phyloP scores from a whole-genome alignment of 2,888 invertebrate species.

The Hydraecia micacea region DNA sequence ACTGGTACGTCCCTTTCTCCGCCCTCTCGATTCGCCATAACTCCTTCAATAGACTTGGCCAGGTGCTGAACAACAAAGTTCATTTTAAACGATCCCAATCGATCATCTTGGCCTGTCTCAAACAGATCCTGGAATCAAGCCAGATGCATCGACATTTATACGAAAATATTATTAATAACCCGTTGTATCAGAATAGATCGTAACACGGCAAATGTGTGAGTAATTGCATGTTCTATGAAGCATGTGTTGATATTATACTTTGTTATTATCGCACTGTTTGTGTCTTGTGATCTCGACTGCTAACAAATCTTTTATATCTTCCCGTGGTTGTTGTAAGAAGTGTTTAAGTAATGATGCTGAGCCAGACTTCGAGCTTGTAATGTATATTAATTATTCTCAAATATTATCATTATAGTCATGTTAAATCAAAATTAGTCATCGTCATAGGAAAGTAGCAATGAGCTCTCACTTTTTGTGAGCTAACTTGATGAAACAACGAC shows the following conservation, averaged over 20 bases:
- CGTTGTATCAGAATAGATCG: constrained; percentile 57
- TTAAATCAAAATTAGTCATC: too few relatives aligned
- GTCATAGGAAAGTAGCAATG: background rate
- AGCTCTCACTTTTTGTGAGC: background rate
- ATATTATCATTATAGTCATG: too few relatives aligned
- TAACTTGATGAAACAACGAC: too few relatives aligned
- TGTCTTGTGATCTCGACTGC: constrained; percentile 41
- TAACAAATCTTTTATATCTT: constrained; percentile 14
- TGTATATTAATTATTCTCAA: too few relatives aligned
- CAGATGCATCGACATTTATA: constrained; percentile 65
- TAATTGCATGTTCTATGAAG: constrained; percentile 46
- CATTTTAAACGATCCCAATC: constrained; percentile 52
- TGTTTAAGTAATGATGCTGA: background rate
- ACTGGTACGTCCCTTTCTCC: background rate
- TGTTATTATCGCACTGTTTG: constrained; percentile 38
- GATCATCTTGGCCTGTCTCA: constrained; percentile 46
- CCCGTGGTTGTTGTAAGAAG: constrained; percentile 1
- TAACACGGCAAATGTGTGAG: constrained; percentile 42
- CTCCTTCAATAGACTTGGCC: constrained; percentile 21
- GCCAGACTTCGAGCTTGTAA: too few relatives aligned
- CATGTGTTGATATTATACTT: constrained; percentile 38
- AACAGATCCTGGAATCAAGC: constrained; percentile 52
- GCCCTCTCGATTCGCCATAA: constrained; percentile 1
- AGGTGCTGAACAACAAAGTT: constrained; percentile 47
- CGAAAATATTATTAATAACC: constrained; percentile 61